These are phyloP conservation scores for Hemicentrotus pulcherrimus DNA, from an alignment of 35 echinoderm and acorn worm genomes.

Conservation along the genomic window DNA sequence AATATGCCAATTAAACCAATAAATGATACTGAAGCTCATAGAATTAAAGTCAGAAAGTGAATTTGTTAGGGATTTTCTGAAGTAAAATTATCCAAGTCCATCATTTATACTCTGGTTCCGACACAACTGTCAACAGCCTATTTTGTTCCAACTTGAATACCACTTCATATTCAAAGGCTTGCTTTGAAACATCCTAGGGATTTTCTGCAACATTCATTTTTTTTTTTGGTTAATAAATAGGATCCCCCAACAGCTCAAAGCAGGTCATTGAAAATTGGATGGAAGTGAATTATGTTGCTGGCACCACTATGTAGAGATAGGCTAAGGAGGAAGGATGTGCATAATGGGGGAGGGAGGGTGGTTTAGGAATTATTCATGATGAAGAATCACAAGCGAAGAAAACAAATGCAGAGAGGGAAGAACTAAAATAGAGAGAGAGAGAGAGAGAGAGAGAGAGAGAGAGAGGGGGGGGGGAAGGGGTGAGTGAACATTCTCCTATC, in stretches of 20 bases:
- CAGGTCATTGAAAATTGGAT: background rate
- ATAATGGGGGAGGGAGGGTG: background rate
- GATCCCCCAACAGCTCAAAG: background rate
- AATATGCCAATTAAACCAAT: too few relatives aligned
- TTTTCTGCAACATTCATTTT: conserved; percentile 11
- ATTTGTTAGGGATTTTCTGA: too few relatives aligned
- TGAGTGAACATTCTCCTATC: too few relatives aligned
- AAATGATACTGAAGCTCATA: too few relatives aligned
- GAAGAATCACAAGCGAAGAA: background rate
- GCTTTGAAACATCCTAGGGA: background rate
- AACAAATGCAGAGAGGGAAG: background rate
- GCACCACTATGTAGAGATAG: background rate
- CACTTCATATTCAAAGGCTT: background rate
- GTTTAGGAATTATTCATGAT: background rate
- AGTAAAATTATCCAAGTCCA: background rate
- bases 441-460: background rate
- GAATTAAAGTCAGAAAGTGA: too few relatives aligned
- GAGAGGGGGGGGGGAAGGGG: background rate
- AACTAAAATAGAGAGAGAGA: background rate
- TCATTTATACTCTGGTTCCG: background rate
- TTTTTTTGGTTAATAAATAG: background rate
- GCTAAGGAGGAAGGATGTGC: background rate
- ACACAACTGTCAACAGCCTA: background rate
- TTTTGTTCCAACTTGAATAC: background rate
- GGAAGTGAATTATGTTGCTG: background rate